A percentile compares a stretch with the other conserved stretches of the same genome.
Conservation (phyloP, 2,888 invertebrate species). For the Dolichopus griseipennis region DNA sequence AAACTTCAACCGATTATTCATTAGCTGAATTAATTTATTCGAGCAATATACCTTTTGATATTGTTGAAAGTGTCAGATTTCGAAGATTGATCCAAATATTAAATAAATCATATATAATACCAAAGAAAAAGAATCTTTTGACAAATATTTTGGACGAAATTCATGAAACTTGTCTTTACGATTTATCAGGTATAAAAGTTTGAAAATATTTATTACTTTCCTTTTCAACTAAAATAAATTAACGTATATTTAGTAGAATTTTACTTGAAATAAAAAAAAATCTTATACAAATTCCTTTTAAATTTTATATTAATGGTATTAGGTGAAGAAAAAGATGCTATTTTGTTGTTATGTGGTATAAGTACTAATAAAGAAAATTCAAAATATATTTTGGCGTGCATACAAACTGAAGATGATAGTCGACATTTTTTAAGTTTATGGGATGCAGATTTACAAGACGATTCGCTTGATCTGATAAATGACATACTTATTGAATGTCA, state of each 20-base stretch:
- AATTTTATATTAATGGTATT: background rate
- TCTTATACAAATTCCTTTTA: too few relatives aligned
- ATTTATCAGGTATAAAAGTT: background rate
- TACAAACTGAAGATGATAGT: slow-evolving; percentile 3
- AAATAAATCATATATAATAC: slow-evolving; percentile 2
- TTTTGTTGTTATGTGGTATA: slow-evolving; percentile 15
- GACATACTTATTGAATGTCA: slow-evolving; percentile 13
- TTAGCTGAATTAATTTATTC: slow-evolving; percentile 9
- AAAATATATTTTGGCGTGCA: slow-evolving; percentile 13
- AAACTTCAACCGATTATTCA: background rate
- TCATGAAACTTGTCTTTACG: background rate
- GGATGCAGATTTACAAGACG: slow-evolving; percentile 10
- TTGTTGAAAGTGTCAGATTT: background rate
- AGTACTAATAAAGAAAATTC: slow-evolving; percentile 9
- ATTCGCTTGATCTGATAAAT: slow-evolving; percentile 8
- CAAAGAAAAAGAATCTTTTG: background rate
- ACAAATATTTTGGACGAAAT: slow-evolving; percentile 3
- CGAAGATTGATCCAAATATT: background rate
- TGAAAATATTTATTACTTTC: background rate
- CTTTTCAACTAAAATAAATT: too few relatives aligned
- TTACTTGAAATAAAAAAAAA: too few relatives aligned
- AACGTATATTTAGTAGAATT: too few relatives aligned
- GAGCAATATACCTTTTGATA: background rate
- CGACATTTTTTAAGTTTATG: slow-evolving; percentile 15
- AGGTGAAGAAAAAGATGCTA: slow-evolving; percentile 9